Evolutionary conservation across 2,797 vertebrate genomes (phyloP).

Genomic region (Eulemur rubriventer): DNA sequence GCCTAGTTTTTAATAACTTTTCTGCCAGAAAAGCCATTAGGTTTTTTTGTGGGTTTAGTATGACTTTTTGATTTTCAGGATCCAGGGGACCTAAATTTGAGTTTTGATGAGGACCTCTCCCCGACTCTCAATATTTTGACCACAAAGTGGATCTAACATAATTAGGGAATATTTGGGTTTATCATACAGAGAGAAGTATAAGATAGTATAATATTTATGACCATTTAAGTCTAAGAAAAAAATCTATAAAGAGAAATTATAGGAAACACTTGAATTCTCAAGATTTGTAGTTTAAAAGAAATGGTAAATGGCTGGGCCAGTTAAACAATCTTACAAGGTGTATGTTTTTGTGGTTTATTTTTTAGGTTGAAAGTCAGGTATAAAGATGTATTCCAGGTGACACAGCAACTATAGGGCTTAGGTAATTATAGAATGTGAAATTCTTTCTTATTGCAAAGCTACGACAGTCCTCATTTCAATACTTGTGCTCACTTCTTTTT

Average conservation of each 20-base stretch:
- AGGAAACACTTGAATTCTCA: slow-evolving; percentile 3
- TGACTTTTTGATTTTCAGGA: slow-evolving; percentile 3
- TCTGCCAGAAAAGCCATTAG: background rate
- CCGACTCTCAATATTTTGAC: background rate
- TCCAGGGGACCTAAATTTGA: background rate
- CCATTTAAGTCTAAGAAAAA: background rate
- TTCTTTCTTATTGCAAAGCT: background rate
- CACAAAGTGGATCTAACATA: background rate
- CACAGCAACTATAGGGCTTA: background rate
- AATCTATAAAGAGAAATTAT: background rate
- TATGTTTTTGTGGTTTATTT: background rate
- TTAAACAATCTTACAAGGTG: background rate
- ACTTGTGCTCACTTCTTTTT: background rate
- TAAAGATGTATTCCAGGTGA: background rate
- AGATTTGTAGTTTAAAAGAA: background rate
- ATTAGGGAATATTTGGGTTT: background rate
- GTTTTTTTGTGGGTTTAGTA: background rate
- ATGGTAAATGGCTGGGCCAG: background rate
- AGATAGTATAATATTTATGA: background rate
- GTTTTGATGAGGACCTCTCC: background rate
- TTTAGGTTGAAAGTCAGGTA: background rate
- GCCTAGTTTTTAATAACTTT: background rate
- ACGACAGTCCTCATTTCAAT: background rate
- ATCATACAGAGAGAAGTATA: background rate
- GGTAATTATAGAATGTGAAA: background rate